A percentile compares a stretch with the other conserved stretches of the same genome.
phyloP scores from a whole-genome alignment of 1,140 invertebrate species.

The Helicoverpa zea region DNA sequence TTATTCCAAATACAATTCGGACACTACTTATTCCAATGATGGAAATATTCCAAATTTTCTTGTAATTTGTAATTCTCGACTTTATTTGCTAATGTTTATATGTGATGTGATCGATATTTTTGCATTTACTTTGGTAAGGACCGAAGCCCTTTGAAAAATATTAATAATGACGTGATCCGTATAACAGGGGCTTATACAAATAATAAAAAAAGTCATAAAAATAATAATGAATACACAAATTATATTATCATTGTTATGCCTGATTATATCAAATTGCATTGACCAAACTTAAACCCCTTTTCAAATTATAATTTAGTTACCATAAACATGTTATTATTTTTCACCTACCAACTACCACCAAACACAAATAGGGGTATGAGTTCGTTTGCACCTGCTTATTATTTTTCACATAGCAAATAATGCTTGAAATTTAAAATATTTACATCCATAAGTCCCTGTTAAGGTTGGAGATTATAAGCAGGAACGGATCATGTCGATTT shows the following conservation, averaged over 20 bases:
- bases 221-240: background rate
- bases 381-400: too few species aligned
- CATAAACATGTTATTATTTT: too few species aligned
- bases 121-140: conserved; percentile 21
- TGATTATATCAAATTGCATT: too few species aligned
- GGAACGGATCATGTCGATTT: conserved; percentile 13
- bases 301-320: too few species aligned
- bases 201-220: background rate
- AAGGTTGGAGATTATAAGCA: background rate
- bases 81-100: background rate
- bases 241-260: too few species aligned
- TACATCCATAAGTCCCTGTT: background rate
- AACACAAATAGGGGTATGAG: too few species aligned
- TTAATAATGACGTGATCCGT: background rate
- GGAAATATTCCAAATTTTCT: conserved; percentile 17
- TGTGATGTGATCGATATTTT: background rate
- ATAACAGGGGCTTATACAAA: background rate
- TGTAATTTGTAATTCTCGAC: background rate
- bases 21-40: background rate
- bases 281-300: too few species aligned
- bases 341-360: too few species aligned
- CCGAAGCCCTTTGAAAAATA: conserved; percentile 5
- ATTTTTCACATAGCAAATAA: too few species aligned
- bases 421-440: too few species aligned
- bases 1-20: background rate